These are phyloP conservation scores for Columba livia DNA, from an alignment of 2,113 vertebrate species.

Conservation along the genomic window DNA sequence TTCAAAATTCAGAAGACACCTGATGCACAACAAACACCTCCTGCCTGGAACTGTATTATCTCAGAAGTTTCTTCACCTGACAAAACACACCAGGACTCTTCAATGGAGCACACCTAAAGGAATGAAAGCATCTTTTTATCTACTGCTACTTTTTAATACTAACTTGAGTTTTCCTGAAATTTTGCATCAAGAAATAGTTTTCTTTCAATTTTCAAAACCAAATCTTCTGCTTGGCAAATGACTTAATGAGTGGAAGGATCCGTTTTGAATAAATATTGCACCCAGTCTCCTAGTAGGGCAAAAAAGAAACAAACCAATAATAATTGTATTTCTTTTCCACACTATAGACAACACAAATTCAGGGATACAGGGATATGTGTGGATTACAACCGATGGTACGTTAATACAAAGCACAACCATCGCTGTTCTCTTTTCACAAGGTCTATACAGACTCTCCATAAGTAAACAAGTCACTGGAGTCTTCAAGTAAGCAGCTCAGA, in stretches of 20 bases:
- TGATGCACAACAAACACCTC: background rate
- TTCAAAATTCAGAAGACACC: background rate
- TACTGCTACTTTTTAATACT: background rate
- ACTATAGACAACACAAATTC: background rate
- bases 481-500: background rate
- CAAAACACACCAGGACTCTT: background rate
- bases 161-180: background rate
- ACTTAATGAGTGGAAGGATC: background rate
- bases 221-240: background rate
- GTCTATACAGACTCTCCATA: background rate
- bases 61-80: background rate
- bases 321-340: background rate
- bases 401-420: background rate
- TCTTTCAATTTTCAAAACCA: background rate
- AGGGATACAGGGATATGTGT: background rate
- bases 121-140: background rate
- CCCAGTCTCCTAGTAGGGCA: background rate
- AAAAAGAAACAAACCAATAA: background rate
- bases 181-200: background rate
- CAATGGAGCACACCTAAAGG: accelerated
- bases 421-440: background rate
- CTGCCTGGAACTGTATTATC: accelerated
- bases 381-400: background rate
- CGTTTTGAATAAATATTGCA: background rate
- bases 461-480: background rate